Base-by-base conservation (phyloP, 1,140 invertebrate genomes). In the Drosophila miranda region DNA sequence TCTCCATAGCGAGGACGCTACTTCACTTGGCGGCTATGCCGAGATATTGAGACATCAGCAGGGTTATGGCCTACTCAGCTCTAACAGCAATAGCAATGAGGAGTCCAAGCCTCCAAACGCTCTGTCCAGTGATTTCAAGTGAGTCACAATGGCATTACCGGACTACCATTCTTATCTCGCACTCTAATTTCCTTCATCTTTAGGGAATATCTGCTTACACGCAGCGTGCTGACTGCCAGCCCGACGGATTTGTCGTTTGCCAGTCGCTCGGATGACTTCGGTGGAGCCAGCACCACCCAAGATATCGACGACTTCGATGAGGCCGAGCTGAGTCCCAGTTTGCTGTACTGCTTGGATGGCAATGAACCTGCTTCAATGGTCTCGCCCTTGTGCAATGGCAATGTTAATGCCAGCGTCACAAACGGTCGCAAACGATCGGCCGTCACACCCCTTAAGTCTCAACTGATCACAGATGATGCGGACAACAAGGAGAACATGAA, bases 161-260 rank as follows among this genome's bases (percentile, higher is more conserved):
- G 13, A 41, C 5, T 1, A 2, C 14, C 0, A 14, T 19, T 19
- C 19, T 19, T 16, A 45, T 30, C 7, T 48, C 6, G 41, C 13
- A 41, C 8, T 28, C 16, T 19, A 1, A 43, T 61, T 38, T 61
- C 0, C 58, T 38, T 61, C 0, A 41, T 56, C 16, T 95, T 94
- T 80, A 93, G 93, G 70, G 95, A 96, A 74, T 96, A 96, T 91
- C 90, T 96, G 54, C 91, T 95, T 1, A 95, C 94, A 56, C 93
- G 95, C 73, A 96, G 95, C 45, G 94, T 96, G 3, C 90, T 96
- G 13, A 95, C 95, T 2, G 94, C 94, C 1, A 95, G 94, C 63
- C 95, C 95, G 3, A 93, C 95, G 4, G 96, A 97, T 92, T 91
- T 96, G 44, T 96, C 95, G 71, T 96, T 96, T 83, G 93, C 95